phyloP scores from a whole-genome alignment of 2,888 invertebrate genomes.

The Cryptus viduatorius region DNA sequence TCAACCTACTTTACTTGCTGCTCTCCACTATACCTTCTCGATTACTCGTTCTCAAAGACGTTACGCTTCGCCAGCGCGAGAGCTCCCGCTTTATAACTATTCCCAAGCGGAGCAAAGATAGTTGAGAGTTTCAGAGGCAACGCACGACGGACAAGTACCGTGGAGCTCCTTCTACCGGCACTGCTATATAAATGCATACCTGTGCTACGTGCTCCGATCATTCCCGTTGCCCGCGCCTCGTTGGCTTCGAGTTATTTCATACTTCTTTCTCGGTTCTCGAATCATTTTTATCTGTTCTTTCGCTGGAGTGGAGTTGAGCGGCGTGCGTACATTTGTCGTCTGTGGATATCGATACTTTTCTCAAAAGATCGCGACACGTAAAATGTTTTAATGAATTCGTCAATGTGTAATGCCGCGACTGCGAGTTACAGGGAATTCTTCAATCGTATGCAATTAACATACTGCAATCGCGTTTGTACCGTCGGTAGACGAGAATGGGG shows the following conservation, averaged over 20 bases:
- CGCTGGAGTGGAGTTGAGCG: not conserved
- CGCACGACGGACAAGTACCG: not conserved
- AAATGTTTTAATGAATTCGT: not conserved
- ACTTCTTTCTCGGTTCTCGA: constrained; percentile 5
- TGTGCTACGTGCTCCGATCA: not conserved
- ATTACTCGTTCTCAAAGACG: constrained; percentile 15
- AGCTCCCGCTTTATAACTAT: not conserved
- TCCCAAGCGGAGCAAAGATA: not conserved
- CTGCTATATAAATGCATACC: not conserved
- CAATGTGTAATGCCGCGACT: too few species aligned
- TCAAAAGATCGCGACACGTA: not conserved
- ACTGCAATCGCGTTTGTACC: too few species aligned
- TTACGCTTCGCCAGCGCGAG: constrained; percentile 30
- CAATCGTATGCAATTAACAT: too few species aligned
- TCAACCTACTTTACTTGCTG: not conserved
- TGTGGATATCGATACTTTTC: not conserved
- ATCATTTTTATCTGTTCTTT: not conserved
- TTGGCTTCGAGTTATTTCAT: constrained; percentile 21
- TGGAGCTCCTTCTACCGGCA: not conserved
- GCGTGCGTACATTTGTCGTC: constrained; percentile 13
- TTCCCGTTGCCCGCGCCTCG: constrained; percentile 15
- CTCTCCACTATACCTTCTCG: not conserved
- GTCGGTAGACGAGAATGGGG: too few species aligned
- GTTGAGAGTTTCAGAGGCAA: not conserved
- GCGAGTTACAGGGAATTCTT: too few species aligned